A percentile compares a stretch with the other conserved stretches of the same genome.
Evolutionary conservation across 2,888 invertebrate genomes (phyloP).

Genomic region (Xestobium rufovillosum): DNA sequence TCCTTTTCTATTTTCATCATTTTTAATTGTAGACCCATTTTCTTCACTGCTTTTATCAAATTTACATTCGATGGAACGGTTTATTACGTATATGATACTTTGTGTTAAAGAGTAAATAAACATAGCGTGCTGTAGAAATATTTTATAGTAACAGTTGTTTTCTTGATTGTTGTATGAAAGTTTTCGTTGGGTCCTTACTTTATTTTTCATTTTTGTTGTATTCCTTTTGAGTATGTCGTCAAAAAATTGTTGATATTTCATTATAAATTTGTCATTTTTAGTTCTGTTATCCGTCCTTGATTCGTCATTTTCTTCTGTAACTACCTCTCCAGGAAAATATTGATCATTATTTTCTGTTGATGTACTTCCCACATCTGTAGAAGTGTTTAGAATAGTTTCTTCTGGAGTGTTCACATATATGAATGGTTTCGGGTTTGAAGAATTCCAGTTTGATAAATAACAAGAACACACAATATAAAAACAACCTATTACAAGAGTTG

Average conservation of each 20-base stretch:
- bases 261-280: slow-evolving; percentile 19
- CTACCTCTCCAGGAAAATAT: slow-evolving; percentile 9
- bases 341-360: too few relatives aligned
- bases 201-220: slow-evolving; percentile 14
- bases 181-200: too few relatives aligned
- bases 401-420: slow-evolving; percentile 15
- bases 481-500: slow-evolving; percentile 34
- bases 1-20: slow-evolving; percentile 6
- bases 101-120: slow-evolving; percentile 35
- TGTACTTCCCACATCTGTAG: too few relatives aligned
- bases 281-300: not conserved
- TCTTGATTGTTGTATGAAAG: slow-evolving; percentile 17
- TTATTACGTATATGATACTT: slow-evolving; percentile 32
- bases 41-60: slow-evolving; percentile 16
- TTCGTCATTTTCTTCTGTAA: not conserved
- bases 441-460: slow-evolving; percentile 16
- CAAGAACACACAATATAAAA: slow-evolving; percentile 32
- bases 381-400: slow-evolving; percentile 7
- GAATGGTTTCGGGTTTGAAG: slow-evolving; percentile 17
- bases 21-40: slow-evolving; percentile 17
- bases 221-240: slow-evolving; percentile 25
- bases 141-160: slow-evolving; percentile 24
- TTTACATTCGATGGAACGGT: slow-evolving; percentile 26
- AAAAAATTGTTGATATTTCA: slow-evolving; percentile 26
- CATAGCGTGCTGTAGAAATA: slow-evolving; percentile 32